A percentile compares a stretch with the other conserved stretches of the same genome.
Conservation (phyloP, 2,888 invertebrate genomes). For the Xestia sexstrigata region DNA sequence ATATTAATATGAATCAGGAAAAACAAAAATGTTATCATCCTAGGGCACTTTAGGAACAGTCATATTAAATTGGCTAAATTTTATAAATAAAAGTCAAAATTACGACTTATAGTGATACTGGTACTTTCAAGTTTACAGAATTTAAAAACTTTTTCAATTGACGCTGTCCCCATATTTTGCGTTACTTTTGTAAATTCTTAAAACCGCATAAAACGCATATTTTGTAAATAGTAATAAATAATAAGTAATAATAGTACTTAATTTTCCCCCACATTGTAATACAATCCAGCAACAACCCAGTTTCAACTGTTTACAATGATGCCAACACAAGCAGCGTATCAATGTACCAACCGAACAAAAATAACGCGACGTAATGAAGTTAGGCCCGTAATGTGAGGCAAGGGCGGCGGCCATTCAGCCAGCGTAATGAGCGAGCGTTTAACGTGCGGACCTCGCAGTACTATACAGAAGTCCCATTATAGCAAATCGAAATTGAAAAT, state of each 20-base stretch:
- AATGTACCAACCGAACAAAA: constrained; percentile 52
- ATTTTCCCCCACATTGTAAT: constrained; percentile 3
- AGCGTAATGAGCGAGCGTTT: constrained; percentile 59
- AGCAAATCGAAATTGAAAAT: neutral
- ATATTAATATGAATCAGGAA: too few relatives aligned
- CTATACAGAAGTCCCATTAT: constrained; percentile 23
- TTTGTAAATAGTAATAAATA: neutral
- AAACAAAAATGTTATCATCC: too few relatives aligned
- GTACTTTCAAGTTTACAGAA: neutral
- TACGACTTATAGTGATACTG: too few relatives aligned
- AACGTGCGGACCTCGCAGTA: neutral
- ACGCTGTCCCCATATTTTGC: neutral
- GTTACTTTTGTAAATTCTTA: neutral
- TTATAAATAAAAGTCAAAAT: too few relatives aligned
- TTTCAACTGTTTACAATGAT: constrained; percentile 28
- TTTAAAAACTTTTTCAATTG: neutral
- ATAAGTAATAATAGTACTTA: too few relatives aligned
- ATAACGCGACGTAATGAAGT: constrained; percentile 58
- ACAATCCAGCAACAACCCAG: constrained; percentile 14
- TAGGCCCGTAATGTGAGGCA: constrained; percentile 55
- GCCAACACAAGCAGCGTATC: constrained; percentile 47
- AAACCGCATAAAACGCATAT: neutral
- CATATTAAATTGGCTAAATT: too few relatives aligned
- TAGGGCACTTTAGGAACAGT: too few relatives aligned
- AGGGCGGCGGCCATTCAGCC: constrained; percentile 52